Evolutionary conservation across 2,797 vertebrate species (phyloP), one percentile per base, ranked within the genome.

Genomic region (Gadopsis marmoratus): DNA sequence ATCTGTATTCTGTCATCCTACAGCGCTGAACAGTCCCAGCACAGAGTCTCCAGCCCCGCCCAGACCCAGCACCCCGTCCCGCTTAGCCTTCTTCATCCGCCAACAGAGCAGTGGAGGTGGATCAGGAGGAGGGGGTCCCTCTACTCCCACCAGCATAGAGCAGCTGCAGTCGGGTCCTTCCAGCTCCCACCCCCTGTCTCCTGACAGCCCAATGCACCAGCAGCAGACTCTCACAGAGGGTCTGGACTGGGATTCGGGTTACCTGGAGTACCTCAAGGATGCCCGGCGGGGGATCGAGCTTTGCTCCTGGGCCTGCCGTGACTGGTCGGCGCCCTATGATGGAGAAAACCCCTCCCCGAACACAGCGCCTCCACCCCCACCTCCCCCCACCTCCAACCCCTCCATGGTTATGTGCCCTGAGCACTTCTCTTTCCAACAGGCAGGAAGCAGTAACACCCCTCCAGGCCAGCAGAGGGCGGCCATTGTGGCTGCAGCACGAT

Each of bases 241-340:
- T 82, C 82, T 96, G 0, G 97, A 97, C 73, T 95, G 96, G 92
- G 97, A 99, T 65, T 93, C 95, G 1, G 97, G 97, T 50, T 99
- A 99, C 93, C 91, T 99, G 89, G 97, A 99, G 50, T 99, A 99
- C 91, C 95, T 99, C 76, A 95, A 93, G 72, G 98, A 99, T 0
- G 97, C 97, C 0, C 96, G 96, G 3, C 91, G 84, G 65, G 94
- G 95, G 69, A 95, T 99, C 0, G 97, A 98, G 89, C 89, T 94
- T 71, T 98, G 97, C 29, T 95, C 96, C 37, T 96, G 95, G 95
- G 97, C 97, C 48, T 99, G 98, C 81, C 95, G 96, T 0, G 91
- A 96, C 84, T 99, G 98, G 98, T 99, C 98, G 0, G 97, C 97
- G 0, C 97, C 97, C 2, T 99, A 99, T 0, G 98, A 99, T 1